Percentiles rank a stretch among this genome's conserved stretches.
Conservation (phyloP, 2,113 vertebrate species). For the Cephalopterus ornatus region DNA sequence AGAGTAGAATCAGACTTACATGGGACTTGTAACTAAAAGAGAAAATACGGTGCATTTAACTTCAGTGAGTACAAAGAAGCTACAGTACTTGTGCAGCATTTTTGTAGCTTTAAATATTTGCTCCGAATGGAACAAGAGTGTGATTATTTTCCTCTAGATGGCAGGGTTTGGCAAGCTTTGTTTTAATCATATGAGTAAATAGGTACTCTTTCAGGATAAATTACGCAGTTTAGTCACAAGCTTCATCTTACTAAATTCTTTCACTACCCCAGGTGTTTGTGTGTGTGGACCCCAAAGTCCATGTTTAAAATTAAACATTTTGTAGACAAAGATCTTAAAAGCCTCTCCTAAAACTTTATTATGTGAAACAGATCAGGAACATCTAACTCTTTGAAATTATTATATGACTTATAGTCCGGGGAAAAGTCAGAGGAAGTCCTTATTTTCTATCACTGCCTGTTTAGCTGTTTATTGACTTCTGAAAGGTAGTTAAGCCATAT, state of each 20-base stretch:
- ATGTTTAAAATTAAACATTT: not conserved
- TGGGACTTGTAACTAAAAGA: not conserved
- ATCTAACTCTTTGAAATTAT: not conserved
- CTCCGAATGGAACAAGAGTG: not conserved
- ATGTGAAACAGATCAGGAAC: not conserved
- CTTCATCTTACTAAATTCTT: not conserved
- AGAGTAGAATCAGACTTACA: not conserved
- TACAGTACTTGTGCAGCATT: not conserved
- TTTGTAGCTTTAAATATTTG: not conserved
- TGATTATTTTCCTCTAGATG: slow-evolving; percentile 43
- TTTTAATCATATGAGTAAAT: not conserved
- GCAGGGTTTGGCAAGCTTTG: slow-evolving; percentile 44
- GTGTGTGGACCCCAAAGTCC: not conserved
- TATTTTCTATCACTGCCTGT: not conserved
- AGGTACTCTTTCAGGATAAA: not conserved
- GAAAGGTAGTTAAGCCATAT: not conserved
- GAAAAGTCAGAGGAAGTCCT: not conserved
- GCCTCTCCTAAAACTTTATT: not conserved
- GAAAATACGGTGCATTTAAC: not conserved
- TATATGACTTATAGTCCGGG: not conserved
- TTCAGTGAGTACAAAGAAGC: not conserved
- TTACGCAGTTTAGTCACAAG: not conserved
- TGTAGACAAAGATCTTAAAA: not conserved
- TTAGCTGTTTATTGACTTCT: not conserved
- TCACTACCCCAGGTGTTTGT: not conserved